These are phyloP conservation scores for Leucosticte australis DNA, from an alignment of 2,113 vertebrate species.

Conservation along the genomic window DNA sequence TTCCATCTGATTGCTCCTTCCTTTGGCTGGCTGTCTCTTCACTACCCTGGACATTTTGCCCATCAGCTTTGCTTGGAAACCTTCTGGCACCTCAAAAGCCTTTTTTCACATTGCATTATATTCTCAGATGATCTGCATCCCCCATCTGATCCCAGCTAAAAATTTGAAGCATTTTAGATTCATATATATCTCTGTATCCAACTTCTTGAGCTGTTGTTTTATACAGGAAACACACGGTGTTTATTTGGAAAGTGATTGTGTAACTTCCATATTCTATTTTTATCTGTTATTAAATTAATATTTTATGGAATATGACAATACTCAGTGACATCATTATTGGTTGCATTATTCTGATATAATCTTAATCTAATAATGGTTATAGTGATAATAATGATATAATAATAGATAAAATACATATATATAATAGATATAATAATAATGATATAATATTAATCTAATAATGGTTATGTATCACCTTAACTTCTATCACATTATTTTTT, in stretches of 20 bases:
- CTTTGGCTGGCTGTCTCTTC: neutral
- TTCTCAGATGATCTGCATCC: neutral
- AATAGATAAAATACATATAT: too few species aligned
- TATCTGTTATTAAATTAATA: neutral
- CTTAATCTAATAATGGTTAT: neutral
- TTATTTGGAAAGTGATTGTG: neutral
- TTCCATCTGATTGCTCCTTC: neutral
- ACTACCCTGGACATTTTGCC: neutral
- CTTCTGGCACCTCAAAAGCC: neutral
- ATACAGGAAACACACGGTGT: neutral
- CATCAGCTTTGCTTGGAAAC: neutral
- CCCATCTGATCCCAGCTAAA: neutral
- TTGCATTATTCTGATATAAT: neutral
- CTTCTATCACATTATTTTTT: neutral
- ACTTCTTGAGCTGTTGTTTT: neutral
- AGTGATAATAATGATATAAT: too few species aligned
- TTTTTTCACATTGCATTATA: neutral
- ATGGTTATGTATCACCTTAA: neutral
- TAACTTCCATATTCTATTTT: neutral
- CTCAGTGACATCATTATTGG: rapidly evolving
- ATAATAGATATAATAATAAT: neutral
- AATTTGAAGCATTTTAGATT: neutral
- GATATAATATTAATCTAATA: neutral
- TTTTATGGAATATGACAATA: neutral
- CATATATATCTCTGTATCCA: neutral